Base-by-base conservation (phyloP, 2,113 vertebrate genomes). In the Sarotherodon lohbergeri region DNA sequence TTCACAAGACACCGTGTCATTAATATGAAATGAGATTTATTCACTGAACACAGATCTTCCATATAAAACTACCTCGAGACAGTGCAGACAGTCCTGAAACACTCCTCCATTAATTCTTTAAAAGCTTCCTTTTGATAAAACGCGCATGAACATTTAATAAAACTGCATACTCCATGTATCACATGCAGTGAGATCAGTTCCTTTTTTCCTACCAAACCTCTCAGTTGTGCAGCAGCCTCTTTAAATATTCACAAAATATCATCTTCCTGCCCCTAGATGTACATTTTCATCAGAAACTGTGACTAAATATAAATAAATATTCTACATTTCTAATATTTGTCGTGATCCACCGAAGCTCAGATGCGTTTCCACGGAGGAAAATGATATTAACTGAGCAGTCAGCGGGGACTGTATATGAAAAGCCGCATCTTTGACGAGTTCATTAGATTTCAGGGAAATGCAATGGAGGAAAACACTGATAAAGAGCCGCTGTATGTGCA, bases 311-410 rank as follows among this genome's bases (percentile, higher is more conserved):
- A 79, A 39, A 66, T 68, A 68, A 86, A 66, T 80, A 29, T 80
- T 54, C 57, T 3, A n/a, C 39, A 56, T 76, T 80, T 81, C 8
- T 83, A 36, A 54, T 22, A 39, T 78, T 17, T 24, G 7, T 63
- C 24, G 2, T 8, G 43, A 79, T 81, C 50, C 39, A 34, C 27
- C 4, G 0, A 29, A 24, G 24, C 19, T 11, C 52, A 68, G 41
- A 24, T 13, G 19, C 29, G 5, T 89, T 82, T 66, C 29, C 32
- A 12, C 4, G 5, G 81, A 63, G 79, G 19, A n/a, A 83, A 83
- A 87, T 5, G 50, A 73, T 81, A 90, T 88, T 81, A 88, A 19
- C 59, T 1, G 29, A 91, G 83, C 82, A 85, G 84, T 91, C 88
- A 79, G 83, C 12, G 2, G 81, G 46, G 66, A 73, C 50, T 29